Evolutionary conservation across 1,140 invertebrate species (phyloP).

Genomic region (Maniola jurtina): DNA sequence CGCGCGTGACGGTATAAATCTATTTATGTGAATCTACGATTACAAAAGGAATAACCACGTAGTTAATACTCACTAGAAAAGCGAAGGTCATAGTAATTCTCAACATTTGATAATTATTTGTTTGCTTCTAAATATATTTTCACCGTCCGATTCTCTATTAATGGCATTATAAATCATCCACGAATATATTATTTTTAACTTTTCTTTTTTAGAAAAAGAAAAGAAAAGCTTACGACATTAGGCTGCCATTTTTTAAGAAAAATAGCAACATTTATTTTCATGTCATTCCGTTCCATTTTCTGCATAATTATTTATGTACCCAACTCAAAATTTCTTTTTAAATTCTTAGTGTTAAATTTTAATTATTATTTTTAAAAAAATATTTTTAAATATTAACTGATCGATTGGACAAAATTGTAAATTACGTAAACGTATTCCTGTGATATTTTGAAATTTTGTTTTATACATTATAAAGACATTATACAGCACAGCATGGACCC

Average conservation of each 20-base stretch:
- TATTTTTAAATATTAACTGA: too few species aligned
- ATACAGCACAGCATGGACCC: too few species aligned
- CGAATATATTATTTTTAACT: slow-evolving; percentile 60
- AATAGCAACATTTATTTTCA: slow-evolving; percentile 66
- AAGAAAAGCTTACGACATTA: slow-evolving; percentile 77
- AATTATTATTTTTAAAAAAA: too few species aligned
- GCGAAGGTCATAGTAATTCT: slow-evolving; percentile 58
- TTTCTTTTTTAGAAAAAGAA: slow-evolving; percentile 64
- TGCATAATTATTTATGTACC: neutral
- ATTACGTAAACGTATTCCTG: too few species aligned
- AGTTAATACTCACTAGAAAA: slow-evolving; percentile 65
- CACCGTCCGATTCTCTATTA: slow-evolving; percentile 44
- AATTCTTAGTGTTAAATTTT: too few species aligned
- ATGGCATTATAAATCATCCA: slow-evolving; percentile 64
- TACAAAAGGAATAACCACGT: slow-evolving; percentile 72
- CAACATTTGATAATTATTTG: slow-evolving; percentile 51
- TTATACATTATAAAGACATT: too few species aligned
- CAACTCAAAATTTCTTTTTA: too few species aligned
- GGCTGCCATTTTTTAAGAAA: slow-evolving; percentile 75
- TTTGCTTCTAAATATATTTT: slow-evolving; percentile 43
- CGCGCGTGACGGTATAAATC: slow-evolving; percentile 40
- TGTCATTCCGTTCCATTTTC: slow-evolving; percentile 40
- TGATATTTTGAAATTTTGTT: too few species aligned
- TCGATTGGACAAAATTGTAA: too few species aligned
- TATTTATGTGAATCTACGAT: slow-evolving; percentile 44